Evolutionary conservation across 92 coral and sea anemone genomes (phyloP), one percentile per base, ranked within the genome.

Genomic region (Scolanthus callimorphus): DNA sequence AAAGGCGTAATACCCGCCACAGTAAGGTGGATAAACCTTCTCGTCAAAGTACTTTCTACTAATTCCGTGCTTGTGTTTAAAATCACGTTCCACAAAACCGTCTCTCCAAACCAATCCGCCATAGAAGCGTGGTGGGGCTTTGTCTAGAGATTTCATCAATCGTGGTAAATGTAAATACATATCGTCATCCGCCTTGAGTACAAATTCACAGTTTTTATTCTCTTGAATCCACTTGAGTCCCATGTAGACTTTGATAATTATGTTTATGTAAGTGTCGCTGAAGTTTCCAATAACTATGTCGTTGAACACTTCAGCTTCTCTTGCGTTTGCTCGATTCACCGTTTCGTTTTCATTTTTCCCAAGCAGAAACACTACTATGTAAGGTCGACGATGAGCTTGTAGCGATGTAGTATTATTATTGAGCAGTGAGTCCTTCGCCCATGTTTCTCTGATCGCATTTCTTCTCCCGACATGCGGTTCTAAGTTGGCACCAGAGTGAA

Each of bases 161-260:
- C 77, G 55, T 47, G 81, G 81, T 6, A 73, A 26, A 29, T 51
- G 55, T 3, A 66, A 22, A 45, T 79, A 79, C 11, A 62, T 61
- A 39, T 79, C 85, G 13, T 79, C 80, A 49, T 79, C 85, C 1
- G 75, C 82, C 41, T 81, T 81, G 13, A 81, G 62, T 11, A 81
- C 38, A 31, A 60, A 81, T 26, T 55, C 49, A 28, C 51, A 57
- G 17, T 49, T 55, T n/a, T 57, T 29, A 12, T 48, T 63, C 41
- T 34, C 41, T 29, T 37, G 26, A 4, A 69, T 20, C 87, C 82
- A 80, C 26, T 52, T 58, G 13, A 80, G 41, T 15, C 87, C 82
- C 87, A 80, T 80, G 38, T 55, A 80, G 17, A 80, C 76, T 44
- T 80, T 80, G 23, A 66, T 50, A 25, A 78, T 56, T 23, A 81